These are phyloP conservation scores for Magallana gigas DNA, from an alignment of 1,140 invertebrate species.

Conservation along the genomic window DNA sequence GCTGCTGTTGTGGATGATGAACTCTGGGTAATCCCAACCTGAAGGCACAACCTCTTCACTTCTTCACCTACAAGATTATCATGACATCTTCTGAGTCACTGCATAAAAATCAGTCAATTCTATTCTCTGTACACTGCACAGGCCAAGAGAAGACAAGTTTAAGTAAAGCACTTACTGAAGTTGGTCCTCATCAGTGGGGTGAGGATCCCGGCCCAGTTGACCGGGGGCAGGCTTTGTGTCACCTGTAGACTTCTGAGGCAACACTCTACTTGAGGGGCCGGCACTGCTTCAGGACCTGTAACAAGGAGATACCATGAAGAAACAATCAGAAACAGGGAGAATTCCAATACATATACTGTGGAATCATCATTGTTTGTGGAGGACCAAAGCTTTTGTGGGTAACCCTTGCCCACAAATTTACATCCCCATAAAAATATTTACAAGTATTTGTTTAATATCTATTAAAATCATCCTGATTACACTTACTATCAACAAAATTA, in stretches of 20 bases:
- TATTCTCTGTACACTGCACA: too few species aligned
- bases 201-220: slow-evolving; percentile 72
- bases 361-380: too few species aligned
- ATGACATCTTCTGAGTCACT: neutral
- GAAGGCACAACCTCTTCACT: slow-evolving; percentile 57
- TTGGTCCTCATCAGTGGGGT: slow-evolving; percentile 59
- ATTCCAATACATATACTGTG: too few species aligned
- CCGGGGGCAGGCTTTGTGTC: slow-evolving; percentile 66
- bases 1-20: slow-evolving; percentile 63
- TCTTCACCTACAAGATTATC: slow-evolving; percentile 51
- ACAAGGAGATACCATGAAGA: neutral
- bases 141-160: too few species aligned
- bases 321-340: too few species aligned
- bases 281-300: slow-evolving; percentile 68
- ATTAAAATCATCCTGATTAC: too few species aligned
- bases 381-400: too few species aligned
- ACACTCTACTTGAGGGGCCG: slow-evolving; percentile 58
- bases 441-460: too few species aligned
- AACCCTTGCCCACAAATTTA: too few species aligned
- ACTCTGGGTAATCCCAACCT: slow-evolving; percentile 65
- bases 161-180: neutral
- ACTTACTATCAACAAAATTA: too few species aligned
- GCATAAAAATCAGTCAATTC: too few species aligned
- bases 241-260: slow-evolving; percentile 63
- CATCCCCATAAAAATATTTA: too few species aligned